phyloP scores from a whole-genome alignment of 1,140 invertebrate species.

The Drosophila kanapiae region DNA sequence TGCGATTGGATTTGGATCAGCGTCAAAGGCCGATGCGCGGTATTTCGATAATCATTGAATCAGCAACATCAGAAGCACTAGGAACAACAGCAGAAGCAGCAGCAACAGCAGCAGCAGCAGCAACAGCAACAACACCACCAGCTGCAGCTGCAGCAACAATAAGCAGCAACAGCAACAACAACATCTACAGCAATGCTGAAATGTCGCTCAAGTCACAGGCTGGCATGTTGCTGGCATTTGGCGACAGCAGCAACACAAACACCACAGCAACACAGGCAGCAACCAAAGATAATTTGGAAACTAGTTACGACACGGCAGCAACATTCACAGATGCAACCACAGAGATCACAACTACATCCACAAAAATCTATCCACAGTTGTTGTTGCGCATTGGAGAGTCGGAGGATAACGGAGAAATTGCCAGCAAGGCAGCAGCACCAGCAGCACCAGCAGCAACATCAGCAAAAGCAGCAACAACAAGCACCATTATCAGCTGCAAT shows the following conservation, averaged over 20 bases:
- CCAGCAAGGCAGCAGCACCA: conserved; percentile 19
- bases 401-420: conserved; percentile 55
- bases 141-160: conserved; percentile 35
- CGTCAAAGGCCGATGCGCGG: conserved; percentile 63
- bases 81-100: conserved; percentile 35
- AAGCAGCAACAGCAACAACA: conserved; percentile 22
- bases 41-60: conserved; percentile 78
- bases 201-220: conserved; percentile 78
- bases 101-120: conserved; percentile 29
- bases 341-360: conserved; percentile 28
- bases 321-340: conserved; percentile 22
- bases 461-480: conserved; percentile 23
- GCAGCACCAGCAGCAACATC: conserved; percentile 3
- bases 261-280: conserved; percentile 33
- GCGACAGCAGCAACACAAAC: conserved; percentile 47
- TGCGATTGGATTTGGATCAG: conserved; percentile 36
- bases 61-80: conserved; percentile 34
- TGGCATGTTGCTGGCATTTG: conserved; percentile 77
- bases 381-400: conserved; percentile 65
- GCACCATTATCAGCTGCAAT: conserved; percentile 79
- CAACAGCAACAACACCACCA: not conserved
- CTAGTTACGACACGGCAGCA: conserved; percentile 61
- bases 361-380: conserved; percentile 71
- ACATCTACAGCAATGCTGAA: conserved; percentile 56
- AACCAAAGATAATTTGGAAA: conserved; percentile 74